phyloP scores from a whole-genome alignment of 2,888 invertebrate species.

The Mermis nigrescens region DNA sequence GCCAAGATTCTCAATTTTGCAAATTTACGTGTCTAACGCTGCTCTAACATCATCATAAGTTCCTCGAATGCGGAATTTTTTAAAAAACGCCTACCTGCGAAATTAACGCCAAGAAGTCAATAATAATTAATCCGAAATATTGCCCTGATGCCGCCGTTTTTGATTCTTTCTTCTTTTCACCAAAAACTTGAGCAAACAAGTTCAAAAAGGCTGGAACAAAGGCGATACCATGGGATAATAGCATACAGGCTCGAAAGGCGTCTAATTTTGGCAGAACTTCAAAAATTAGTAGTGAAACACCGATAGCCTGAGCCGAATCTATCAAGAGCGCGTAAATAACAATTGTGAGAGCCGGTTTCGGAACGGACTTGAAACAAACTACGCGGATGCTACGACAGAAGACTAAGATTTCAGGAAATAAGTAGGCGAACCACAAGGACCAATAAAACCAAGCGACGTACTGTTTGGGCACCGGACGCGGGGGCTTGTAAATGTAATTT shows the following conservation, averaged over 20 bases:
- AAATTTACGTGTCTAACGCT: too few relatives aligned
- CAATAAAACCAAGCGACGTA: slow-evolving; percentile 14
- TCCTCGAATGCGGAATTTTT: too few relatives aligned
- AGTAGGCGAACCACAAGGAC: slow-evolving; percentile 11
- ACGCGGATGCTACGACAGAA: slow-evolving; percentile 12
- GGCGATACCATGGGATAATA: slow-evolving; percentile 78
- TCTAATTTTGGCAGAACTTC: slow-evolving; percentile 70
- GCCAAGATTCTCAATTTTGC: too few relatives aligned
- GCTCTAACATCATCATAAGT: too few relatives aligned
- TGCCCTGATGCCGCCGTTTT: too few relatives aligned
- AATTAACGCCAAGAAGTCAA: too few relatives aligned
- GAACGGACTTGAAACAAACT: slow-evolving; percentile 11
- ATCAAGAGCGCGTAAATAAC: slow-evolving; percentile 45
- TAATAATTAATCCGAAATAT: too few relatives aligned
- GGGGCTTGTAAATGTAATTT: too few relatives aligned
- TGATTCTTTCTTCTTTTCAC: too few relatives aligned
- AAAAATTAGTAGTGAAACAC: slow-evolving; percentile 61
- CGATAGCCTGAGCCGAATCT: slow-evolving; percentile 67
- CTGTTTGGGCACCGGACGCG: background rate
- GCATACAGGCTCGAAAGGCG: slow-evolving; percentile 75
- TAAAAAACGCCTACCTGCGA: too few relatives aligned
- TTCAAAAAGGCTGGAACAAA: slow-evolving; percentile 53
- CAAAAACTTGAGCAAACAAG: background rate
- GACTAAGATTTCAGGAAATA: slow-evolving; percentile 13
- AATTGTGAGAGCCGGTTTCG: slow-evolving; percentile 3